Evolutionary conservation across 2,797 vertebrate species (phyloP).

Genomic region (Carduelis carduelis): DNA sequence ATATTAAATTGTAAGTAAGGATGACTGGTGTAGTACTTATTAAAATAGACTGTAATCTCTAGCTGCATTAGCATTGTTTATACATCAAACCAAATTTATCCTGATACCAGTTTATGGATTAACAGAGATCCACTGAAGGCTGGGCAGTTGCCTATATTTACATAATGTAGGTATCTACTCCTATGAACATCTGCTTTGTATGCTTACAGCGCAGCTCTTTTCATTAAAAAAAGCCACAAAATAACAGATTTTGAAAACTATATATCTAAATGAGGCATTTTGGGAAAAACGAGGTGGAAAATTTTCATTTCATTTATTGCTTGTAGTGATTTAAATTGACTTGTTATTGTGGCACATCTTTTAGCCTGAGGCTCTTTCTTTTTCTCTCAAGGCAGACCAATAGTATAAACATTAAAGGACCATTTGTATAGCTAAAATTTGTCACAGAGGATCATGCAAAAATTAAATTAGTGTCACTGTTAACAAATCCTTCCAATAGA

Average conservation of each 20-base stretch:
- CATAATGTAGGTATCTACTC: neutral
- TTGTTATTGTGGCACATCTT: neutral
- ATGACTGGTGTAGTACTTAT: neutral
- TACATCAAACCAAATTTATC: neutral
- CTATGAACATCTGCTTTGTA: neutral
- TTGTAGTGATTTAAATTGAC: neutral
- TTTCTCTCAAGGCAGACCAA: neutral
- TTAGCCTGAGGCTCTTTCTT: neutral
- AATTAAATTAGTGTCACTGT: neutral
- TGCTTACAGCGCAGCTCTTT: neutral
- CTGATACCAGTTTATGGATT: neutral
- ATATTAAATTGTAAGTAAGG: neutral
- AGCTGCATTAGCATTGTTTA: neutral
- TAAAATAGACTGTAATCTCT: neutral
- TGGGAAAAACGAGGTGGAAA: neutral
- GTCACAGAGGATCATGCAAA: neutral
- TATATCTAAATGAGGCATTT: neutral
- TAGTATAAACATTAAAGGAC: neutral
- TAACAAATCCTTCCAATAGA: neutral
- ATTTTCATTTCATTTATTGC: neutral
- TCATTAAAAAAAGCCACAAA: neutral
- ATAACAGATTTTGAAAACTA: neutral
- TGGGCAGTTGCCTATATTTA: neutral
- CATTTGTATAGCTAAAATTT: neutral
- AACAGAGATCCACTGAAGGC: neutral